Conservation (phyloP, 2,113 vertebrate species). For the Neodontobutis hainanensis region DNA sequence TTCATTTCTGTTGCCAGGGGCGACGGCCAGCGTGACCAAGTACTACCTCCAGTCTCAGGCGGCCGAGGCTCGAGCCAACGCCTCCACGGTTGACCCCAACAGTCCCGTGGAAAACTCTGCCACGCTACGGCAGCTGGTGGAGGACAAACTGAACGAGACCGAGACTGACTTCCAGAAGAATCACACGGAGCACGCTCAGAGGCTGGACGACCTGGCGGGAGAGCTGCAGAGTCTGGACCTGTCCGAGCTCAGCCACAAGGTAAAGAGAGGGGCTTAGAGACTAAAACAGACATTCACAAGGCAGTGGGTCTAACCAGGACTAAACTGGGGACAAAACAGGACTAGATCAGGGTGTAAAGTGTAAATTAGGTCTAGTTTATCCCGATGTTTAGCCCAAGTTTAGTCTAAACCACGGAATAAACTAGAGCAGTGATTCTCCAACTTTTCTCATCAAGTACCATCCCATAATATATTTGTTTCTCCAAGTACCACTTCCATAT, state of each 20-base stretch:
- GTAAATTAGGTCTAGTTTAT: too few species aligned
- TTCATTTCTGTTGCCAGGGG: conserved; percentile 80
- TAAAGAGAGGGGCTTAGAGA: conserved; percentile 6
- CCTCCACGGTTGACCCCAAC: conserved; percentile 78
- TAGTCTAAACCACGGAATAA: too few species aligned
- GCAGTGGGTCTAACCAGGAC: too few species aligned
- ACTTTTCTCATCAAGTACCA: too few species aligned
- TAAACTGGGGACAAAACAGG: too few species aligned
- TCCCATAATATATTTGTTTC: too few species aligned
- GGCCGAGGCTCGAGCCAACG: conserved; percentile 87
- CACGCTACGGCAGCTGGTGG: conserved; percentile 77
- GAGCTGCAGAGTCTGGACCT: conserved; percentile 92
- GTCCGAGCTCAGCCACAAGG: conserved; percentile 70
- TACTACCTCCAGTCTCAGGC: conserved; percentile 88
- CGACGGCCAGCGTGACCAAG: conserved; percentile 88
- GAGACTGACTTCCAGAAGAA: conserved; percentile 80
- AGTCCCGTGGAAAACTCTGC: conserved; percentile 81
- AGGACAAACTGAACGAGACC: conserved; percentile 82
- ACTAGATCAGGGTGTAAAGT: too few species aligned
- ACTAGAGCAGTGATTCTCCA: too few species aligned
- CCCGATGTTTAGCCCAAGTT: too few species aligned
- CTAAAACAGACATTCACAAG: too few species aligned
- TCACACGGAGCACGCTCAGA: conserved; percentile 86
- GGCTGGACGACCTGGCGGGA: conserved; percentile 89
- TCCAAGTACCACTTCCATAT: too few species aligned